Percentiles rank a stretch among this genome's conserved stretches.
Conservation (phyloP, 1,140 invertebrate species). For the Drosophila bipectinata region DNA sequence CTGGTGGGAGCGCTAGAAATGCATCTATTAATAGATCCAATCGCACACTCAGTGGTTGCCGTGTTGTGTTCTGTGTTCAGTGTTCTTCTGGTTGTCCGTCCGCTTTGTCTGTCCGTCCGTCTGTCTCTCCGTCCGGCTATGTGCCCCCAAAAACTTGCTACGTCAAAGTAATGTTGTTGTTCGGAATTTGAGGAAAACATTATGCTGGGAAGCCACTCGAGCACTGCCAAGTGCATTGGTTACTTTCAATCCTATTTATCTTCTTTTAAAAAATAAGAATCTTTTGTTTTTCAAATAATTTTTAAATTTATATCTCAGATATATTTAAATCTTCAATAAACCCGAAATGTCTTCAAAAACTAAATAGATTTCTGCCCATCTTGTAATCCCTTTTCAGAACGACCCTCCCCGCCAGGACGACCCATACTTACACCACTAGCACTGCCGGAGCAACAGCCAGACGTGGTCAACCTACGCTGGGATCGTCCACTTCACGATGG, state of each 20-base stretch:
- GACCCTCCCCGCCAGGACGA: constrained; percentile 90
- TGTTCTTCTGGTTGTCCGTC: constrained; percentile 11
- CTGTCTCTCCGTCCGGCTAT: constrained; percentile 20
- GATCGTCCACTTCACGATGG: constrained; percentile 92
- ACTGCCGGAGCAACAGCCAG: constrained; percentile 89
- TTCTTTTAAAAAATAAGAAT: too few relatives aligned
- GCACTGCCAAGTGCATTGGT: background rate
- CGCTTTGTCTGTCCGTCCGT: constrained; percentile 38
- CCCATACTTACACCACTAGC: constrained; percentile 89
- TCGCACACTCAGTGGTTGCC: constrained; percentile 80
- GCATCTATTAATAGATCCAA: constrained; percentile 75
- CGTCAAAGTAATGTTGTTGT: constrained; percentile 69
- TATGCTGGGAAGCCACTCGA: constrained; percentile 2
- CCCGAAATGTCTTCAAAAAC: too few relatives aligned
- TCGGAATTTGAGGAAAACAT: constrained; percentile 21
- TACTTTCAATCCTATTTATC: background rate
- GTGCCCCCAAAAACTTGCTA: constrained; percentile 72
- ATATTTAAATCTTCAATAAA: too few relatives aligned
- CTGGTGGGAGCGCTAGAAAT: constrained; percentile 74
- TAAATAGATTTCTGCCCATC: background rate
- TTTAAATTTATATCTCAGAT: too few relatives aligned
- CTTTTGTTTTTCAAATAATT: too few relatives aligned
- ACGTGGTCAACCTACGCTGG: constrained; percentile 95
- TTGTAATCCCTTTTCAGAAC: constrained; percentile 85
- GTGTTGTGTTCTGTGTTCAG: constrained; percentile 31